Evolutionary conservation across 2,888 invertebrate species (phyloP).

Genomic region (Andricus curvator): DNA sequence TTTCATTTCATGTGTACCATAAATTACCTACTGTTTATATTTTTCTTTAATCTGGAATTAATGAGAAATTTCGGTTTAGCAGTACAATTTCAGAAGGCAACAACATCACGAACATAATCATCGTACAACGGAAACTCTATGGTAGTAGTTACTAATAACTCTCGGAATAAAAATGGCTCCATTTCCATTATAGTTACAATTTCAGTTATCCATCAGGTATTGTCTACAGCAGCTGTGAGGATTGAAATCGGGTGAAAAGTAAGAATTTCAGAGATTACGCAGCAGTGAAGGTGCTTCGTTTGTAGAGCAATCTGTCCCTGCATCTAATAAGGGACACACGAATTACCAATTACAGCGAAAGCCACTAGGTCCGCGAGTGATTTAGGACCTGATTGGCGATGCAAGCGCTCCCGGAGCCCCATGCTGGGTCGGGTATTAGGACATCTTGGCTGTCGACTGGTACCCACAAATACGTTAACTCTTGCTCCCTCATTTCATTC

Average conservation of each 20-base stretch:
- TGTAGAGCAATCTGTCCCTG: background rate
- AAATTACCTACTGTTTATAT: too few species aligned
- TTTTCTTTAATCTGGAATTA: too few species aligned
- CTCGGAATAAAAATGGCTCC: background rate
- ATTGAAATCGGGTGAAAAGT: background rate
- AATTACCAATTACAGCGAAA: background rate
- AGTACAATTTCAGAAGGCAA: too few species aligned
- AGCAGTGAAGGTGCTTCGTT: background rate
- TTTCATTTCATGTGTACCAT: too few species aligned
- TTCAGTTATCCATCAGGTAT: background rate
- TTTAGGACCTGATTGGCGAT: background rate
- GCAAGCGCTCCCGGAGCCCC: background rate
- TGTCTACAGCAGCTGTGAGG: background rate
- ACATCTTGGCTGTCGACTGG: background rate
- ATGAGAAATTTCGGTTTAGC: too few species aligned
- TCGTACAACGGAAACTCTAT: background rate
- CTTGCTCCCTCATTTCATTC: conserved; percentile 1
- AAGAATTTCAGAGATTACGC: background rate
- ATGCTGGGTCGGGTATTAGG: background rate
- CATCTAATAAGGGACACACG: background rate
- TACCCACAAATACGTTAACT: conserved; percentile 1
- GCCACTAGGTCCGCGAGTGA: background rate
- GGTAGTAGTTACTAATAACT: background rate
- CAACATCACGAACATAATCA: background rate
- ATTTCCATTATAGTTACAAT: background rate